Percentiles rank a stretch among this genome's conserved stretches.
phyloP scores from a whole-genome alignment of 2,113 vertebrate genomes.

The Morphnarchus princeps region DNA sequence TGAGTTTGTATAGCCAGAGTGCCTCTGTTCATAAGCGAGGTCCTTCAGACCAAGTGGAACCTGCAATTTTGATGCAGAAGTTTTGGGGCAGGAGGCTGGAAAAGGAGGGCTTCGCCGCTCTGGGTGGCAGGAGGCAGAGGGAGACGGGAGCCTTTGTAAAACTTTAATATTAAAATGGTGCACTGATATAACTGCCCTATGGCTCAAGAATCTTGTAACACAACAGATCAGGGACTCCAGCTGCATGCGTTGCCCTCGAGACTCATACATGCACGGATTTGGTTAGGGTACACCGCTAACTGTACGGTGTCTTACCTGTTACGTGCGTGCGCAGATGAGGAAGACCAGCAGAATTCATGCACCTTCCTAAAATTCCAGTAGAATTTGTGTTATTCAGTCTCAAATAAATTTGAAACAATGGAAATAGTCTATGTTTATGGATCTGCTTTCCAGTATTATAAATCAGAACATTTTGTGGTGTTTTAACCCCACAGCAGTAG shows the following conservation, averaged over 20 bases:
- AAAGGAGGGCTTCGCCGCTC: no score
- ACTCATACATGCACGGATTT: accelerated
- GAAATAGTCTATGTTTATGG: no score
- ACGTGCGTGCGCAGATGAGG: accelerated
- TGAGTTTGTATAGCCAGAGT: neutral
- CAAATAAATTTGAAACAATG: neutral
- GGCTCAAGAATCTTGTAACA: neutral
- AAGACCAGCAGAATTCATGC: neutral
- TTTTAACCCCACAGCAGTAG: neutral
- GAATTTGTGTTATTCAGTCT: neutral
- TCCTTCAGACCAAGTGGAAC: neutral
- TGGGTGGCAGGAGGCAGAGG: neutral
- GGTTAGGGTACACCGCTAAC: neutral
- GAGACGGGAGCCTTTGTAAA: neutral
- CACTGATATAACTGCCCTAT: accelerated
- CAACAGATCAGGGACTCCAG: neutral
- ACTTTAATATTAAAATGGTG: neutral
- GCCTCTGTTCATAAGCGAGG: neutral
- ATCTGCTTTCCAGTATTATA: neutral
- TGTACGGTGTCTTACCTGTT: accelerated
- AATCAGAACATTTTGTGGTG: accelerated
- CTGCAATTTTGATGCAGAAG: no score
- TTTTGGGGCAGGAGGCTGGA: neutral
- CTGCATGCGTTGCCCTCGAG: accelerated
- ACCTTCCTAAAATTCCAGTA: neutral